These are phyloP conservation scores for Sicus ferrugineus DNA, from an alignment of 2,888 invertebrate genomes.

Conservation along the genomic window DNA sequence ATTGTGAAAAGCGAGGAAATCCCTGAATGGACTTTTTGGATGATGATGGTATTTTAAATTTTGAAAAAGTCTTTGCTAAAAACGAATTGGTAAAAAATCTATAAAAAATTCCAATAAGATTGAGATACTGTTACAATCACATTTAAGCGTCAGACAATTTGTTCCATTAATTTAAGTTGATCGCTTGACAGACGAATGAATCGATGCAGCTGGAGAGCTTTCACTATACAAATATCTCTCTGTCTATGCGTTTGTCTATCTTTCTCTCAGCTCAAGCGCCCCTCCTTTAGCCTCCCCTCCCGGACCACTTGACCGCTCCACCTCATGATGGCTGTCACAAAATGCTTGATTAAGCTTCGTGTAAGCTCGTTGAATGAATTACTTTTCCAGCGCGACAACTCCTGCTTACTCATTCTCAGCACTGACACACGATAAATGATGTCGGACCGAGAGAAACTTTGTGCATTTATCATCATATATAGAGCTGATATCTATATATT, in stretches of 20 bases:
- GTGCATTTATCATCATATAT: constrained; percentile 13
- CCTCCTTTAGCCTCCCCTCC: neutral
- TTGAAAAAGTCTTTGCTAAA: too few relatives aligned
- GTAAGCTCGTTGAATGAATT: constrained; percentile 26
- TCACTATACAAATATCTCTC: neutral
- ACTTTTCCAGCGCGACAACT: constrained; percentile 14
- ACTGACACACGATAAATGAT: constrained; percentile 27
- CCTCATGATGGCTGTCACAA: neutral
- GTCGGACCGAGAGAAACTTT: constrained; percentile 10
- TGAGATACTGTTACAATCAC: too few relatives aligned
- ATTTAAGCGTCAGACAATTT: neutral
- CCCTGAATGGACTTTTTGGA: too few relatives aligned
- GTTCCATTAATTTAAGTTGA: neutral
- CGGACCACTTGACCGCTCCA: neutral
- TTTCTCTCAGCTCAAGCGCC: neutral
- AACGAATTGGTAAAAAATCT: too few relatives aligned
- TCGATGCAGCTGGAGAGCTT: neutral
- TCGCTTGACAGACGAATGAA: neutral
- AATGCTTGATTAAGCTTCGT: constrained; percentile 27
- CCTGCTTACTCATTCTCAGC: constrained; percentile 12
- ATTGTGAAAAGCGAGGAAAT: too few relatives aligned
- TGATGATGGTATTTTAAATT: too few relatives aligned
- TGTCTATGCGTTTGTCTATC: neutral
- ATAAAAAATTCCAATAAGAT: too few relatives aligned
- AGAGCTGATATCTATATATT: neutral